Evolutionary conservation across 2,888 invertebrate species (phyloP).

Genomic region (Neoascia interrupta): DNA sequence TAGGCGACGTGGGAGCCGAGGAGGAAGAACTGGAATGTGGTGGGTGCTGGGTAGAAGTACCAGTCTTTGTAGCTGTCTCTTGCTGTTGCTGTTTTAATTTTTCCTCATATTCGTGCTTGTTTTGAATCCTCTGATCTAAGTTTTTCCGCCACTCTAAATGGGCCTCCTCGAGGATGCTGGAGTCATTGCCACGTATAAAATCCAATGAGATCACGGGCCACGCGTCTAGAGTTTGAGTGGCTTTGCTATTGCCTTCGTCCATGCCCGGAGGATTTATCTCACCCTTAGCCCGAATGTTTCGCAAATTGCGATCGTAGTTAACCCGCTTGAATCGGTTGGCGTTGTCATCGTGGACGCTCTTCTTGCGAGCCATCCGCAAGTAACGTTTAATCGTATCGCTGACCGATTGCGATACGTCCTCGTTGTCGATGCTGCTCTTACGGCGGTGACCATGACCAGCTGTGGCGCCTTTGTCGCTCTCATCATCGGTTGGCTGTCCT

Average conservation of each 20-base stretch:
- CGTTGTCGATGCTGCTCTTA: conserved; percentile 90
- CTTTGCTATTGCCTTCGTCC: conserved; percentile 88
- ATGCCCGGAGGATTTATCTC: conserved; percentile 88
- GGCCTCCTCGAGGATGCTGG: conserved; percentile 72
- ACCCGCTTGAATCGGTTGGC: conserved; percentile 91
- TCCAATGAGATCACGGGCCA: conserved; percentile 84
- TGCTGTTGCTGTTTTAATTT: conserved; percentile 63
- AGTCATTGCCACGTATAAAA: conserved; percentile 79
- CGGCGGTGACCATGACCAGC: conserved; percentile 79
- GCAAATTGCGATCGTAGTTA: conserved; percentile 91
- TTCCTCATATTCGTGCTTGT: conserved; percentile 73
- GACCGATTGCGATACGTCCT: conserved; percentile 92
- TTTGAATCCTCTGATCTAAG: conserved; percentile 73
- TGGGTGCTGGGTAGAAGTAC: conserved; percentile 29
- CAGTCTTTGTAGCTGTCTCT: conserved; percentile 7
- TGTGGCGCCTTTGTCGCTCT: conserved; percentile 71
- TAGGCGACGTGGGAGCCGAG: conserved; percentile 75
- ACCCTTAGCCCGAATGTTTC: conserved; percentile 90
- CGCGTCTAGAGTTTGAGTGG: conserved; percentile 88
- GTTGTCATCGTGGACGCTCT: conserved; percentile 88
- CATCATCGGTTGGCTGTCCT: conserved; percentile 73
- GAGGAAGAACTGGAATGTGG: conserved; percentile 69
- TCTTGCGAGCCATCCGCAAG: conserved; percentile 92
- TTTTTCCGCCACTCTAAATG: conserved; percentile 74
- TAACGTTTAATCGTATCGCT: conserved; percentile 93